Percentiles rank a stretch among this genome's conserved stretches.
phyloP scores from a whole-genome alignment of 2,888 invertebrate species.

The Drosophila borealis region DNA sequence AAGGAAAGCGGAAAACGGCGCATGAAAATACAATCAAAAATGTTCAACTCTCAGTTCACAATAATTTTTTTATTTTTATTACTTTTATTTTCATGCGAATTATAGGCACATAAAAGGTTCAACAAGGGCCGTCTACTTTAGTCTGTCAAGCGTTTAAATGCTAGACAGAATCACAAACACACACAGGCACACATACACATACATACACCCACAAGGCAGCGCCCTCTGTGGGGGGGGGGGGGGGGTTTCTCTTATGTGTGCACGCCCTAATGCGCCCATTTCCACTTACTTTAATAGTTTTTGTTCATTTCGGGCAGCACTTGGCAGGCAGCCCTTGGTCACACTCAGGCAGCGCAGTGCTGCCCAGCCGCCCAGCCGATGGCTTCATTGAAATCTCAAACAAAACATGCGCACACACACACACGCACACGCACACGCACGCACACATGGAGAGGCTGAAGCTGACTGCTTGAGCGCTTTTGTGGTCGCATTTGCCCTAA shows the following conservation, averaged over 20 bases:
- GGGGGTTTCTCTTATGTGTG: constrained; percentile 30
- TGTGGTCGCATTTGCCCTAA: constrained; percentile 54
- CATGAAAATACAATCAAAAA: constrained; percentile 15
- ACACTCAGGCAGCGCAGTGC: background rate
- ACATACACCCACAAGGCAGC: no score
- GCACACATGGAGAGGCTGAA: constrained; percentile 18
- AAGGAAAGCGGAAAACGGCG: constrained; percentile 4
- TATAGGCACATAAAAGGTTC: constrained; percentile 69
- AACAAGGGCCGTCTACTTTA: constrained; percentile 40
- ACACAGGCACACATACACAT: no score
- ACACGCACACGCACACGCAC: background rate
- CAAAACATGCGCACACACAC: constrained; percentile 15
- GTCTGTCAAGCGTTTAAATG: constrained; percentile 42
- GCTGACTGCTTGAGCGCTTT: constrained; percentile 40
- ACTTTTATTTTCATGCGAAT: constrained; percentile 44
- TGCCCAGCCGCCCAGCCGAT: constrained; percentile 30
- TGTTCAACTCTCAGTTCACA: constrained; percentile 10
- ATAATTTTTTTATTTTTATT: constrained; percentile 9
- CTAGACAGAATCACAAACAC: constrained; percentile 3
- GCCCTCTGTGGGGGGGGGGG: constrained; percentile 12
- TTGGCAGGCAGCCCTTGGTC: constrained; percentile 44
- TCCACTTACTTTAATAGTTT: constrained; percentile 79
- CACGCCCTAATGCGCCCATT: constrained; percentile 71
- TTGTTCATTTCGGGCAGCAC: constrained; percentile 56
- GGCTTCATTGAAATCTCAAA: constrained; percentile 56